Evolutionary conservation across 2,888 invertebrate genomes (phyloP), one percentile per base, ranked within the genome.

Genomic region (Leucophenga maculata): DNA sequence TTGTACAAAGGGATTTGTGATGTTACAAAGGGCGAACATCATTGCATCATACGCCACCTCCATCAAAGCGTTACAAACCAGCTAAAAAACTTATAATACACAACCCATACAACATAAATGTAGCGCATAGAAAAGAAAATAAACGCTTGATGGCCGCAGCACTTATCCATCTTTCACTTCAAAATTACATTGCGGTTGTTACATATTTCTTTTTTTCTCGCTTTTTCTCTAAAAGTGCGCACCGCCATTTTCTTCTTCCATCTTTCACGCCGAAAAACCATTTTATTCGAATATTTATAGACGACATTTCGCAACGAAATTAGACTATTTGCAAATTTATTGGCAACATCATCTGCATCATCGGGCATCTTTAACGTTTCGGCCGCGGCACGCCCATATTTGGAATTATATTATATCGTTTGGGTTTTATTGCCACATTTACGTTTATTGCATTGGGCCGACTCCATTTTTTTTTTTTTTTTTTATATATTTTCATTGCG

Each of bases 171-270:
- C 62, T 64, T 64, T 39, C 18, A 64, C 50, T 50, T 22, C 75
- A 77, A 86, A 86, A 85, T 84, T 85, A 78, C 82, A 84, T 85
- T 85, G 84, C 86, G 86, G 86, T 82, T 75, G 18, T 50, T 4
- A 16, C 11, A 8, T 48, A 8, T 48, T 13, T 16, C 1, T 16
- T 50, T 50, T 50, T 50, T 6, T 6, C 6, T 11, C 13, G 1
- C 13, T n/a, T 6, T 50, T 50, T 50, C 16, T 50, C 9, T 50
- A 2, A 39, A 39, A 39, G 66, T 39, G 39, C 39, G 39, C 39
- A 39, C 26, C 46, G 16, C 69, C 8, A 11, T 48, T 26, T 46
- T 18, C 14, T 52, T 22, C 59, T 50, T 26, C 67, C 67, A 14
- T 50, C 71, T 73, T 69, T 72, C 74, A 71, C 71, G 64, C 50